phyloP scores from a whole-genome alignment of 2,113 vertebrate species.

The Tachuris rubrigastra region DNA sequence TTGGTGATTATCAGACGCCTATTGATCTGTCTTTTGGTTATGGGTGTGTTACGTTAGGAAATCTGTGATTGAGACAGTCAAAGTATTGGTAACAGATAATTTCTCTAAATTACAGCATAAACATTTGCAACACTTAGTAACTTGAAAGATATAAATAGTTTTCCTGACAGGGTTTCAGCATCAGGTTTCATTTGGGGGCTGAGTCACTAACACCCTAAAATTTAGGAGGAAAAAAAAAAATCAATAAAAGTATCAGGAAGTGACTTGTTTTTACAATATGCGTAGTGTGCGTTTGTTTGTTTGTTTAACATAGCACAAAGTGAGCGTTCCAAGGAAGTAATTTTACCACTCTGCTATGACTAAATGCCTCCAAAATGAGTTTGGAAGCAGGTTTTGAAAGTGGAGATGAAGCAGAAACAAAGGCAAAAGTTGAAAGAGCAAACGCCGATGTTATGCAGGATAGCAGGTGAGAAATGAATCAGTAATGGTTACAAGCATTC shows the following conservation, averaged over 20 bases:
- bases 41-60: neutral
- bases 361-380: neutral
- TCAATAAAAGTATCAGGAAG: neutral
- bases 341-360: neutral
- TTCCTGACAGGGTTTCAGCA: constrained; percentile 9
- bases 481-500: constrained; percentile 23
- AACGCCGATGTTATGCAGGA: neutral
- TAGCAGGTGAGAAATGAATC: constrained; percentile 34
- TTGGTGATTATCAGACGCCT: neutral
- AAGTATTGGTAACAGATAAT: neutral
- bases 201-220: neutral
- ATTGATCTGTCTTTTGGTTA: neutral
- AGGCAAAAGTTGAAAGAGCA: neutral
- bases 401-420: constrained; percentile 16
- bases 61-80: neutral
- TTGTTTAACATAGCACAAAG: neutral
- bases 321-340: neutral
- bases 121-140: neutral
- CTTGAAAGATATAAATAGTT: neutral
- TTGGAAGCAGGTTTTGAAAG: constrained; percentile 24
- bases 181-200: constrained; percentile 1
- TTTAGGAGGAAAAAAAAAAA: neutral
- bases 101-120: constrained; percentile 14
- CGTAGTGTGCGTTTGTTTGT: neutral
- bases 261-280: neutral